Percentiles rank a stretch among this genome's conserved stretches.
phyloP scores from a whole-genome alignment of 2,113 vertebrate genomes.

The Butastur rufipennis region DNA sequence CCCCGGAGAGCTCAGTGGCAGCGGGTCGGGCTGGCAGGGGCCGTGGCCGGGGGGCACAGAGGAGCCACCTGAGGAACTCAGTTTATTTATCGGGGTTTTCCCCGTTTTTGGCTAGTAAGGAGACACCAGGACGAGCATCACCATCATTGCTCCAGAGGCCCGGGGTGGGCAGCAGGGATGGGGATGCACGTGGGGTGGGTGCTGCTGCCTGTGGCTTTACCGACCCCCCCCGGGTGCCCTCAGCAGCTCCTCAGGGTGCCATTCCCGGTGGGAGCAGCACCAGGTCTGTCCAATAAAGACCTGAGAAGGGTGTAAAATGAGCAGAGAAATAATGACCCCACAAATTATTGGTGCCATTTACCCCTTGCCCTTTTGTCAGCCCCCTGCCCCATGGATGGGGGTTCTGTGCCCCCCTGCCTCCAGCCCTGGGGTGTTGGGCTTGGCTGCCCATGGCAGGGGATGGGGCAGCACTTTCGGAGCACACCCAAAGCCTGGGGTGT shows the following conservation, averaged over 20 bases:
- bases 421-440: neutral
- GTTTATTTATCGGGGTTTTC: neutral
- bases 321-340: neutral
- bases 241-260: neutral
- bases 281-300: neutral
- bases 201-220: neutral
- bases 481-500: neutral
- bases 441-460: neutral
- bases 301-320: neutral
- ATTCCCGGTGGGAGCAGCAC: accelerated
- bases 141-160: accelerated
- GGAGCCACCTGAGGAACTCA: neutral
- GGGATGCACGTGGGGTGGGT: neutral
- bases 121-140: neutral
- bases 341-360: neutral
- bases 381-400: neutral
- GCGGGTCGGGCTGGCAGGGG: neutral
- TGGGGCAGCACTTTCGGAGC: accelerated
- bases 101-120: neutral
- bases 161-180: neutral
- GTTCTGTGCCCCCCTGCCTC: neutral
- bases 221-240: accelerated
- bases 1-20: neutral
- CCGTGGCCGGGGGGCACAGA: accelerated
- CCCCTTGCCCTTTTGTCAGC: neutral